Evolutionary conservation across 2,113 vertebrate species (phyloP).

Genomic region (Megaceryle maxima): DNA sequence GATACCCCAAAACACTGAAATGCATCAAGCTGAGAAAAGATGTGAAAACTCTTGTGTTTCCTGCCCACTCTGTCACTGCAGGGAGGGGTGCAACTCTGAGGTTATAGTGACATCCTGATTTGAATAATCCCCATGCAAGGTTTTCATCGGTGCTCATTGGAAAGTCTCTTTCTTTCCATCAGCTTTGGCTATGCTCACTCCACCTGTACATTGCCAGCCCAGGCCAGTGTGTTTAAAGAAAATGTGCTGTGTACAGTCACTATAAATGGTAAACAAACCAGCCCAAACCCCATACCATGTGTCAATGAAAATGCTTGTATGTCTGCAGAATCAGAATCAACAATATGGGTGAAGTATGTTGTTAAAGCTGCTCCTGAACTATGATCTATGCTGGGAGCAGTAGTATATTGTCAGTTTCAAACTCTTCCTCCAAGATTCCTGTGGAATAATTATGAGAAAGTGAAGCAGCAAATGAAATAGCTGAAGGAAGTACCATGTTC

Average conservation of each 20-base stretch:
- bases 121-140: neutral
- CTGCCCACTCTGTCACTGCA: neutral
- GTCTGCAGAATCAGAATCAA: neutral
- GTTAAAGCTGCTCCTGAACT: neutral
- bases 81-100: neutral
- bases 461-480: neutral
- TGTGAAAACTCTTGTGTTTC: neutral
- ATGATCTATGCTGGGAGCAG: neutral
- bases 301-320: neutral
- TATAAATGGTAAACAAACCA: neutral
- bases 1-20: neutral
- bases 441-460: neutral
- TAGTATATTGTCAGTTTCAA: neutral
- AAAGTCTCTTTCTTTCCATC: neutral
- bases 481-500: neutral
- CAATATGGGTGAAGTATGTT: neutral
- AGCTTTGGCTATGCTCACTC: neutral
- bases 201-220: neutral
- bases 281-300: accelerated
- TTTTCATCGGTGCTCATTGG: neutral
- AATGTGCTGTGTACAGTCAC: neutral
- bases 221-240: neutral
- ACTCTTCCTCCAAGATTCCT: neutral
- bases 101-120: neutral
- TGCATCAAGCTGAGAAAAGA: neutral